Percentiles rank a stretch among this genome's conserved stretches.
These are phyloP conservation scores for Cantharis rustica DNA, from an alignment of 2,888 invertebrate genomes.

Conservation along the genomic window DNA sequence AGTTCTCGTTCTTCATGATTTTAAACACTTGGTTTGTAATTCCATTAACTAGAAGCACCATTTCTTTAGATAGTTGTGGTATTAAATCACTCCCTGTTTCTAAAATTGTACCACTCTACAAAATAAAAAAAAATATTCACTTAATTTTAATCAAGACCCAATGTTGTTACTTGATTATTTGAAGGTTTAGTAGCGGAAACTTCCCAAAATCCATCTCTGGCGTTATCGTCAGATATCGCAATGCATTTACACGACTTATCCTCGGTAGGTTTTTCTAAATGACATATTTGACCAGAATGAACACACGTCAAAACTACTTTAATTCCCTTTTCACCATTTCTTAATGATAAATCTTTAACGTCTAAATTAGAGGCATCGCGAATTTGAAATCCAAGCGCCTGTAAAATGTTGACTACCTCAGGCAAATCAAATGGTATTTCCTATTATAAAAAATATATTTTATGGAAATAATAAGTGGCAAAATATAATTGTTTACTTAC, in stretches of 20 bases:
- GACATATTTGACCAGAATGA: slow-evolving; percentile 23
- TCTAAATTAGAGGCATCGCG: slow-evolving; percentile 7
- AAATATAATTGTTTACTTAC: neutral
- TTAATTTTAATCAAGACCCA: neutral
- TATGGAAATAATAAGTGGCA: neutral
- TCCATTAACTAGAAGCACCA: neutral
- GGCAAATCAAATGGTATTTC: slow-evolving; percentile 28
- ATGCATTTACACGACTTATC: slow-evolving; percentile 15
- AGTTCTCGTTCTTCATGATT: neutral
- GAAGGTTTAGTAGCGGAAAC: slow-evolving; percentile 15
- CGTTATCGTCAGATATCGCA: neutral
- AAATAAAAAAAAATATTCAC: neutral
- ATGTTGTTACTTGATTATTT: slow-evolving; percentile 3
- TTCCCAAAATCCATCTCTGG: slow-evolving; percentile 23
- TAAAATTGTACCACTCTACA: slow-evolving; percentile 31
- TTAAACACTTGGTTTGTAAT: neutral
- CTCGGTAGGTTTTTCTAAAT: slow-evolving; percentile 18
- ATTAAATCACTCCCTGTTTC: slow-evolving; percentile 57
- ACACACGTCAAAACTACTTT: slow-evolving; percentile 17
- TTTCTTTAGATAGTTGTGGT: slow-evolving; percentile 52
- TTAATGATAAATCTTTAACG: slow-evolving; percentile 6
- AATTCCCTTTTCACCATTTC: slow-evolving; percentile 14
- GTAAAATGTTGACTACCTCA: slow-evolving; percentile 32
- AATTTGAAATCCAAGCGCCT: slow-evolving; percentile 34
- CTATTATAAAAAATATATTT: slow-evolving; percentile 19